Evolutionary conservation across 2,113 vertebrate genomes (phyloP).

Genomic region (Myrmophylax atrothorax): DNA sequence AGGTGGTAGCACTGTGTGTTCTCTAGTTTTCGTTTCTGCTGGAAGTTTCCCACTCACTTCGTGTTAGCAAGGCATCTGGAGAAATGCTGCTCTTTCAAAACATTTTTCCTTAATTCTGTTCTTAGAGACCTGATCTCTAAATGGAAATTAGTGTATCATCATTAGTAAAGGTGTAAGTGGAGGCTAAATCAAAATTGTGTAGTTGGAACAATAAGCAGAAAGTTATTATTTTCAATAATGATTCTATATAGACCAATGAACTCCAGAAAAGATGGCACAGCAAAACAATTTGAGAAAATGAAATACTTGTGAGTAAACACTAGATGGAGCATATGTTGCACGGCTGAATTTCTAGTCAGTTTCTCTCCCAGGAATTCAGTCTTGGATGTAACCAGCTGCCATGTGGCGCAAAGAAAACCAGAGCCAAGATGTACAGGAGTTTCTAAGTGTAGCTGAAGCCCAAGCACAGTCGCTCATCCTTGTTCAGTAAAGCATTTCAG

Average conservation of each 20-base stretch:
- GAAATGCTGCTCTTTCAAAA: background rate
- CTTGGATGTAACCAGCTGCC: background rate
- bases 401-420: constrained; percentile 27
- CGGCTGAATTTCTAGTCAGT: background rate
- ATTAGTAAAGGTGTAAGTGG: background rate
- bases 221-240: background rate
- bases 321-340: constrained; percentile 64
- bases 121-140: background rate
- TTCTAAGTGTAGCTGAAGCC: background rate
- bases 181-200: background rate
- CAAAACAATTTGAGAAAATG: background rate
- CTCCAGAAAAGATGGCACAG: background rate
- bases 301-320: constrained; percentile 19
- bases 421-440: constrained; percentile 10
- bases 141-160: background rate
- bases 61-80: background rate
- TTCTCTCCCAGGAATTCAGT: background rate
- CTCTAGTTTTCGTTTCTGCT: background rate
- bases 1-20: background rate
- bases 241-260: background rate
- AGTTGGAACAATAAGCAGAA: background rate
- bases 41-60: background rate
- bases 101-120: background rate
- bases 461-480: background rate
- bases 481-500: constrained; percentile 20